phyloP scores from a whole-genome alignment of 1,140 invertebrate species.

The Pseudoatta argentina region DNA sequence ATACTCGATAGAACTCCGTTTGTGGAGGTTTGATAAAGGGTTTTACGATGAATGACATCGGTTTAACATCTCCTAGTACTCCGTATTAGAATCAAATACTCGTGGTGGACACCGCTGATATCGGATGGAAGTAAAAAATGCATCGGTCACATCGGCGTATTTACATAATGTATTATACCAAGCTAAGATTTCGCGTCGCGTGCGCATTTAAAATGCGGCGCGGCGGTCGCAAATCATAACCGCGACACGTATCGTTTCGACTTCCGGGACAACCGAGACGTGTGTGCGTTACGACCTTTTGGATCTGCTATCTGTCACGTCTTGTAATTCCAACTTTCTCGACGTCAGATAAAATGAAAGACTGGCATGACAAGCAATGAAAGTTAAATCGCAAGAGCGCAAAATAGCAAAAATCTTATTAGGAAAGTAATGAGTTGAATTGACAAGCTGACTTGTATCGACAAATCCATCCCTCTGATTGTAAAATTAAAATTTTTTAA shows the following conservation, averaged over 20 bases:
- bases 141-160: neutral
- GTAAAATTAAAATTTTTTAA: neutral
- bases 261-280: slow-evolving; percentile 33
- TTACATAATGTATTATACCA: neutral
- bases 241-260: slow-evolving; percentile 20
- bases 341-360: slow-evolving; percentile 20
- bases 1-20: slow-evolving; percentile 4
- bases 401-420: neutral
- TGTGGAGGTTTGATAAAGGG: neutral
- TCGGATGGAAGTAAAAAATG: neutral
- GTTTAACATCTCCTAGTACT: neutral
- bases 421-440: slow-evolving; percentile 9
- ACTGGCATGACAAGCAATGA: slow-evolving; percentile 15
- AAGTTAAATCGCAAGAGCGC: neutral
- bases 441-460: neutral
- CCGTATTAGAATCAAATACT: slow-evolving; percentile 6
- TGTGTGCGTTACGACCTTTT: neutral
- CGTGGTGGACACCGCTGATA: neutral
- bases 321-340: slow-evolving; percentile 22
- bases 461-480: neutral
- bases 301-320: slow-evolving; percentile 26
- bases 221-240: neutral
- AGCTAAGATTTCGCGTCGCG: slow-evolving; percentile 29
- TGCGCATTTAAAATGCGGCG: slow-evolving; percentile 4
- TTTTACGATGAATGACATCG: neutral